Conservation (phyloP, 2,113 vertebrate genomes). For the Pygathrix nemaeus region DNA sequence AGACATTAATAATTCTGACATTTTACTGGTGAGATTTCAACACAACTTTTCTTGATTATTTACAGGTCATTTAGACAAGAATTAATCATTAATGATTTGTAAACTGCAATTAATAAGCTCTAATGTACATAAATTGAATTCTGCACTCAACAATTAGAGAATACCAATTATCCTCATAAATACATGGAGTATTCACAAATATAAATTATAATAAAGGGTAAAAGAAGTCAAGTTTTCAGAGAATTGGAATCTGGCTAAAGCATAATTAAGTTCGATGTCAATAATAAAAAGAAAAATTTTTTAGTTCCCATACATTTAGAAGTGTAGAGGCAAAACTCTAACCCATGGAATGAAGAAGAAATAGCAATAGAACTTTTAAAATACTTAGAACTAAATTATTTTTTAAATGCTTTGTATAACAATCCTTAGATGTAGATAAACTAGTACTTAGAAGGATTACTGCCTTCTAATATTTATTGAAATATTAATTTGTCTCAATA, state of each 20-base stretch:
- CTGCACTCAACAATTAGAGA: not conserved
- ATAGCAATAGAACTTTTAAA: not conserved
- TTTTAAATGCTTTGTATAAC: not conserved
- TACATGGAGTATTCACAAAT: not conserved
- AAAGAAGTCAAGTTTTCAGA: slow-evolving; percentile 9
- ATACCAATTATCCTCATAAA: not conserved
- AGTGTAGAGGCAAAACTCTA: not conserved
- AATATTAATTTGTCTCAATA: not conserved
- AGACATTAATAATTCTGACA: not conserved
- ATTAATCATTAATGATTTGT: not conserved
- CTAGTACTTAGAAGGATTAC: not conserved
- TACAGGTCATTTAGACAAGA: not conserved
- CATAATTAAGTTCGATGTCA: slow-evolving; percentile 26
- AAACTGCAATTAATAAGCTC: not conserved
- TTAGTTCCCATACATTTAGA: not conserved
- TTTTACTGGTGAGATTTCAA: not conserved
- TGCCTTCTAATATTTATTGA: not conserved
- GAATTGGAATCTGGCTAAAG: not conserved
- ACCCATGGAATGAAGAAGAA: not conserved
- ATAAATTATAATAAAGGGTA: not conserved
- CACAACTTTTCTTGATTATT: slow-evolving; percentile 1
- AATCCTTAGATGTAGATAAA: not conserved
- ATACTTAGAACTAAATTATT: not conserved
- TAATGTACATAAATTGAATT: slow-evolving; percentile 11
- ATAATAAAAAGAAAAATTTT: not conserved